A percentile compares a stretch with the other conserved stretches of the same genome.
Conservation (phyloP, 2,888 invertebrate genomes). For the Eupithecia pulchellata region DNA sequence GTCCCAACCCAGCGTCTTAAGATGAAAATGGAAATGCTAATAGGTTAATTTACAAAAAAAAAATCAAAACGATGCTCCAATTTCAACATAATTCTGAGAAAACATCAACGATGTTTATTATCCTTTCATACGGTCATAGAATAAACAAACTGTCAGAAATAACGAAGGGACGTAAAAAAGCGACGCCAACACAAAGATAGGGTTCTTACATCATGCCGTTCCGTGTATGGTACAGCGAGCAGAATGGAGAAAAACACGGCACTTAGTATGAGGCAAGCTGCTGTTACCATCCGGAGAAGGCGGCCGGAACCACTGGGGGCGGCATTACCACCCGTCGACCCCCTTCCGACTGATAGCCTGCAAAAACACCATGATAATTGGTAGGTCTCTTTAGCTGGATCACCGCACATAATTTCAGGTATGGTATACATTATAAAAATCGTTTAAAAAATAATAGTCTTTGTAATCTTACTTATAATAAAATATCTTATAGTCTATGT, state of each 20-base stretch:
- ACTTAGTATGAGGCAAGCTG: slow-evolving; percentile 87
- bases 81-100: not conserved
- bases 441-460: too few relatives aligned
- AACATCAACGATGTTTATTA: not conserved
- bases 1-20: too few relatives aligned
- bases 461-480: too few relatives aligned
- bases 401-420: too few relatives aligned
- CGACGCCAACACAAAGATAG: slow-evolving; percentile 2
- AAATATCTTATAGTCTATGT: too few relatives aligned
- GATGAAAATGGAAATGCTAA: not conserved
- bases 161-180: slow-evolving; percentile 13
- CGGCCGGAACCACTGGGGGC: slow-evolving; percentile 85
- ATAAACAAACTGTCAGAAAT: slow-evolving; percentile 25
- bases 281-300: slow-evolving; percentile 88
- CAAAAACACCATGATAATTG: slow-evolving; percentile 7
- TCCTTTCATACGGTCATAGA: not conserved
- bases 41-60: too few relatives aligned
- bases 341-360: slow-evolving; percentile 80
- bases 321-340: slow-evolving; percentile 77
- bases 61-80: not conserved
- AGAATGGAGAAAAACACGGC: slow-evolving; percentile 89
- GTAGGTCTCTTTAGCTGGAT: not conserved
- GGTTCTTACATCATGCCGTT: slow-evolving; percentile 80
- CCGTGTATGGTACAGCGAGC: slow-evolving; percentile 88
- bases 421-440: too few relatives aligned